A percentile compares a stretch with the other conserved stretches of the same genome.
Evolutionary conservation across 2,797 vertebrate genomes (phyloP).

Genomic region (Sciurus vulgaris): DNA sequence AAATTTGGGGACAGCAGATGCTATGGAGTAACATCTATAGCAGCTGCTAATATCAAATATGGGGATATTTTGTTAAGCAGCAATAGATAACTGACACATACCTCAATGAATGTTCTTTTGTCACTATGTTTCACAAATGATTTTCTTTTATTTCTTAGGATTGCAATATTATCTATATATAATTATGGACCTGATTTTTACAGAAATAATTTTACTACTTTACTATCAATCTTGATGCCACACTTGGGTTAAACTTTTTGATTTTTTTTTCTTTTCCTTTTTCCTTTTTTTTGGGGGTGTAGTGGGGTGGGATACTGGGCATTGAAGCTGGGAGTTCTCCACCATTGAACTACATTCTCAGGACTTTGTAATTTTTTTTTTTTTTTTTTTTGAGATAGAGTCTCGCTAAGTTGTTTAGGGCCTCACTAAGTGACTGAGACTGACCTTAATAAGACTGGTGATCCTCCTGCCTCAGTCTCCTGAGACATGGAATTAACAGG

Average conservation of each 20-base stretch:
- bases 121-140: neutral
- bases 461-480: too few relatives aligned
- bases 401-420: too few relatives aligned
- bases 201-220: constrained; percentile 8
- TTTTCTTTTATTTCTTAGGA: neutral
- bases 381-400: too few relatives aligned
- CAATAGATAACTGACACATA: neutral
- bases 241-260: neutral
- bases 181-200: neutral
- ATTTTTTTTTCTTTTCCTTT: too few relatives aligned
- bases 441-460: too few relatives aligned
- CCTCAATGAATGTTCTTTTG: neutral
- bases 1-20: neutral
- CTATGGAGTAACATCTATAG: neutral
- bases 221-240: neutral
- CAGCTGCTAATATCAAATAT: neutral
- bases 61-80: neutral
- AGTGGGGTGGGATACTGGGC: too few relatives aligned
- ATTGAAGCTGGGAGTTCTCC: too few relatives aligned
- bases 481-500: too few relatives aligned
- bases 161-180: neutral
- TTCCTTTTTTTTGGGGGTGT: too few relatives aligned
- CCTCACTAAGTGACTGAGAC: too few relatives aligned
- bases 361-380: too few relatives aligned
- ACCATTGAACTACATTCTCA: too few relatives aligned